Conservation (phyloP, 2,113 vertebrate species). For the Apodemus sylvaticus region DNA sequence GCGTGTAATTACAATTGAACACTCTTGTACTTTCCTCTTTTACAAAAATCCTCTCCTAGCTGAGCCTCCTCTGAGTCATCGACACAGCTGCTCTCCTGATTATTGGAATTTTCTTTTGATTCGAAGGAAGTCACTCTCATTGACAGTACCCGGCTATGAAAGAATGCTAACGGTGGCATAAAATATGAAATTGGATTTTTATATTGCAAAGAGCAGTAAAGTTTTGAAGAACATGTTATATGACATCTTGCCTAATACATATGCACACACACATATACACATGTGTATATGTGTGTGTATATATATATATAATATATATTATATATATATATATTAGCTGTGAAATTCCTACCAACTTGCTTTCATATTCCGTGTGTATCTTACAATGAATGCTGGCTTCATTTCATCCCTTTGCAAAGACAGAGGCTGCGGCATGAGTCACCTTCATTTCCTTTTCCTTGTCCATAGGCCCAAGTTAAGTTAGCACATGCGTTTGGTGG, state of each 20-base stretch:
- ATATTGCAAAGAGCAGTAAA: constrained; percentile 33
- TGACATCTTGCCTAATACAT: background rate
- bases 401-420: background rate
- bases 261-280: too few relatives aligned
- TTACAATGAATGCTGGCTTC: background rate
- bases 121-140: constrained; percentile 63
- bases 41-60: constrained; percentile 62
- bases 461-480: background rate
- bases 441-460: constrained; percentile 10
- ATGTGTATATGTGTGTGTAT: too few relatives aligned
- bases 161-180: constrained; percentile 67
- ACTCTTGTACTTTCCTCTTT: constrained; percentile 72
- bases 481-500: background rate
- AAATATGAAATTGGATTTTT: constrained; percentile 69
- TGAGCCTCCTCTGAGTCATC: constrained; percentile 75
- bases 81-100: constrained; percentile 75
- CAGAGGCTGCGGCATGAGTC: background rate
- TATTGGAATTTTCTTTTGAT: constrained; percentile 73
- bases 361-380: background rate
- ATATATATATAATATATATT: too few relatives aligned
- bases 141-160: constrained; percentile 31
- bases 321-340: background rate
- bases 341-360: background rate
- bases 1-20: constrained; percentile 78
- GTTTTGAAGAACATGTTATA: constrained; percentile 10